Percentiles rank a stretch among this genome's conserved stretches.
Evolutionary conservation across 1,140 invertebrate genomes (phyloP).

Genomic region (Bombus breviceps): DNA sequence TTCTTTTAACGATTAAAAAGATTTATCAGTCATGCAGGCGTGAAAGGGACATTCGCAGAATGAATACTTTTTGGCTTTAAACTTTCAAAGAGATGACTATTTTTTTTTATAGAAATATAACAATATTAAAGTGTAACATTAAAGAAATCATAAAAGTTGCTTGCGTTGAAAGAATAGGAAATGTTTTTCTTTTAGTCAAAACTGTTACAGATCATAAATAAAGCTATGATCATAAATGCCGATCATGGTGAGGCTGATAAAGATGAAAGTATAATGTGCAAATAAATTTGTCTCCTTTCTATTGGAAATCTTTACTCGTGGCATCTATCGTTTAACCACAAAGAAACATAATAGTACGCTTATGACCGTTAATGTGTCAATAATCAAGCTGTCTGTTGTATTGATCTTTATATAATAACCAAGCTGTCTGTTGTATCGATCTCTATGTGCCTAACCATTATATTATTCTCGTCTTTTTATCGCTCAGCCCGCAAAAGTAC

Average conservation of each 20-base stretch:
- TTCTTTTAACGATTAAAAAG: not conserved
- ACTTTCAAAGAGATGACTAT: no score
- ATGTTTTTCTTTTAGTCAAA: not conserved
- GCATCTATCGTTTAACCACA: not conserved
- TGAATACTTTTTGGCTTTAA: no score
- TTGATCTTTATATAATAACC: no score
- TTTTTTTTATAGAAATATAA: no score
- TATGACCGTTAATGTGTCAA: no score
- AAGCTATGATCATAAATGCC: not conserved
- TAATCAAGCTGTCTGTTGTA: no score
- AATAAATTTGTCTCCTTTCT: not conserved
- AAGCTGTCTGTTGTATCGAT: no score
- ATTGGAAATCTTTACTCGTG: not conserved
- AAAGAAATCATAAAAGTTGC: not conserved
- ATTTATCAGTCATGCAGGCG: not conserved
- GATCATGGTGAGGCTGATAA: not conserved
- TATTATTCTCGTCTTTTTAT: not conserved
- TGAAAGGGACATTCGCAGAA: not conserved
- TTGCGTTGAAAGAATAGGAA: not conserved
- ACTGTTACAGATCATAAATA: no score
- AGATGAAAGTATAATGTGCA: not conserved
- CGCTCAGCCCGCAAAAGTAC: not conserved
- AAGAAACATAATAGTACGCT: no score
- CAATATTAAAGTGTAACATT: no score
- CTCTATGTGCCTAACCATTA: no score